Evolutionary conservation across 2,113 vertebrate genomes (phyloP), one percentile per base, ranked within the genome.

Genomic region (Phycodurus eques): DNA sequence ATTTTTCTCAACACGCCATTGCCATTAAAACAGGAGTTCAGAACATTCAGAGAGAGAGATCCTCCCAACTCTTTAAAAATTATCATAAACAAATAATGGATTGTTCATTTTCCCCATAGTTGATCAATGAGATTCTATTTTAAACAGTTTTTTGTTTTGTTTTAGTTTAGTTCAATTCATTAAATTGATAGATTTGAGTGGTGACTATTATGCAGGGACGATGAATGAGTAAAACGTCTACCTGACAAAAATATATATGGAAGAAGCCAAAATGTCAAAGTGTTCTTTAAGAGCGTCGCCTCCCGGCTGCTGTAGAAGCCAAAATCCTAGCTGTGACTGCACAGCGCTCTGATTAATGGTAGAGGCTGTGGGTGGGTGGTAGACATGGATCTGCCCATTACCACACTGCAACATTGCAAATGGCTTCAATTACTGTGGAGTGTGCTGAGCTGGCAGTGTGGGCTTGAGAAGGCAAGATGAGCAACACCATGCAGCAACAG

Each of bases 391-490:
- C 89, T 91, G 91, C 87, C 90, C 92, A 94, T 93, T 93, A 94
- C 92, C 84, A 90, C 90, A 92, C 88, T 84, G 88, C 90, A 91
- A 90, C 89, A 91, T 91, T 91, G 92, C 92, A 93, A 93, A 94
- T 93, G 90, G 91, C 88, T 94, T 93, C 92, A 93, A 94, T 94
- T 94, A 94, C 91, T 85, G 85, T 79, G 73, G 85, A 91, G 90
- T 88, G 85, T 93, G 93, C 93, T 93, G 93, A 93, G 92, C 88
- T 90, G 86, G 92, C 90, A 93, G 85, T 90, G 84, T 79, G 78
- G 83, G 80, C 77, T 83, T 82, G 74, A 69, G 70, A 80, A 88
- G 80, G 83, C 76, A 84, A 87, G 79, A 83, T 88, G 88, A 87
- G 89, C 82, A 87, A 85, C 86, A 75, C 73, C 76, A 81, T 76